Evolutionary conservation across 2,113 vertebrate genomes (phyloP).

Genomic region (Pluvianellus socialis): DNA sequence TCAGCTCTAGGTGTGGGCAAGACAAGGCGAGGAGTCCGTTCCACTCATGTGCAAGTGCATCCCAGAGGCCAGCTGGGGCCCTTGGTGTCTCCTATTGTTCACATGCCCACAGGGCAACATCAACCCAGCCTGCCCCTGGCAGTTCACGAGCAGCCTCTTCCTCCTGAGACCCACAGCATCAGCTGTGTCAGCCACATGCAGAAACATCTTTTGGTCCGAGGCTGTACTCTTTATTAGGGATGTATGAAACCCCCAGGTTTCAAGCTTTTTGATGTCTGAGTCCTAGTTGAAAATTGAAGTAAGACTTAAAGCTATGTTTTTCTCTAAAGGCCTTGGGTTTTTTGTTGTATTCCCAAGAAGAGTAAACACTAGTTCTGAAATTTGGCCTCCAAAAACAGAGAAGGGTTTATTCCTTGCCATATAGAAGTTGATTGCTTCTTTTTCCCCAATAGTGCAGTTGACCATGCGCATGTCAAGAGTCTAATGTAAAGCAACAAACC

Average conservation of each 20-base stretch:
- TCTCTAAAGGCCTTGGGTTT: background rate
- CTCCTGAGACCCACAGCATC: background rate
- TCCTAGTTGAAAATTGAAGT: background rate
- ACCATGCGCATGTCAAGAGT: background rate
- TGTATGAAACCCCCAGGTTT: background rate
- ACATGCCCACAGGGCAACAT: background rate
- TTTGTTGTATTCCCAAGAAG: background rate
- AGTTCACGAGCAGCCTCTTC: background rate
- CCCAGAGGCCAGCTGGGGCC: background rate
- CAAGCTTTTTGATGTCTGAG: background rate
- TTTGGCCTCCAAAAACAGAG: background rate
- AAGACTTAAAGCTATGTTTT: background rate
- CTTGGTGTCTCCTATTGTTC: accelerated
- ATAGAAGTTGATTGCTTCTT: background rate
- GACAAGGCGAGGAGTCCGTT: background rate
- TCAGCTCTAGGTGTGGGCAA: background rate
- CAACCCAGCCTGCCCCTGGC: background rate
- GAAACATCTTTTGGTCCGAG: background rate
- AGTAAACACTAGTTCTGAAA: background rate
- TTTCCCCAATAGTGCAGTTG: background rate
- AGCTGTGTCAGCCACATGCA: background rate
- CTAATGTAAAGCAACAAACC: background rate
- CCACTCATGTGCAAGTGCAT: background rate
- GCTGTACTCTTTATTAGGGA: background rate
- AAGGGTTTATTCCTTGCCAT: background rate